Percentiles rank a stretch among this genome's conserved stretches.
These are phyloP conservation scores for Prorops nasuta DNA, from an alignment of 1,140 invertebrate species.

Conservation along the genomic window DNA sequence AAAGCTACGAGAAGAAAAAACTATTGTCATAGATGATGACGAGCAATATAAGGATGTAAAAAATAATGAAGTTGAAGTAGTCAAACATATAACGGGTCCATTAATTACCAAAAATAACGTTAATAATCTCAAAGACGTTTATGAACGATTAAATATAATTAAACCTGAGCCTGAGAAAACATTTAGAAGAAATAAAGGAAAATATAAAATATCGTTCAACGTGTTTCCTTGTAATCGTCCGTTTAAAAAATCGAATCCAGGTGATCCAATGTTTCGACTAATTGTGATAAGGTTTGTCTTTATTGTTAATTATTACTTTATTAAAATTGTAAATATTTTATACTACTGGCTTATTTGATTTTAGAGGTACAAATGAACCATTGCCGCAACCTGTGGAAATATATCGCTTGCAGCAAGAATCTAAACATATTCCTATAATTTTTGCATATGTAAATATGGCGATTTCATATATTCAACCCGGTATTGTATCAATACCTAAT, in stretches of 20 bases:
- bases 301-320: slow-evolving; percentile 2
- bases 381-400: slow-evolving; percentile 38
- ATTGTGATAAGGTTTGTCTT: slow-evolving; percentile 44
- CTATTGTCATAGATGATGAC: slow-evolving; percentile 51
- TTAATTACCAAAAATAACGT: slow-evolving; percentile 32
- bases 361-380: slow-evolving; percentile 24
- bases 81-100: slow-evolving; percentile 35
- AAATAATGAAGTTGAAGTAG: slow-evolving; percentile 40
- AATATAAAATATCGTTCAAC: slow-evolving; percentile 49
- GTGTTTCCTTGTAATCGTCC: slow-evolving; percentile 36
- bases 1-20: slow-evolving; percentile 48
- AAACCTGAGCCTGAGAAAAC: slow-evolving; percentile 42
- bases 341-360: slow-evolving; percentile 17
- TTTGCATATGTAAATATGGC: slow-evolving; percentile 39
- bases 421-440: slow-evolving; percentile 31
- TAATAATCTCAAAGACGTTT: slow-evolving; percentile 39
- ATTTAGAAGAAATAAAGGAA: slow-evolving; percentile 38
- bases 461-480: slow-evolving; percentile 40
- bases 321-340: neutral
- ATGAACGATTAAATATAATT: slow-evolving; percentile 46
- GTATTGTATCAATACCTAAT: slow-evolving; percentile 36
- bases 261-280: slow-evolving; percentile 41
- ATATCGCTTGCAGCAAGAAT: slow-evolving; percentile 38
- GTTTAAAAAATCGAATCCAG: slow-evolving; percentile 46
- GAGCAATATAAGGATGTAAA: slow-evolving; percentile 27